Base-by-base conservation (phyloP, 64 coral and sea anemone species). In the Astreopora myriophthalma region DNA sequence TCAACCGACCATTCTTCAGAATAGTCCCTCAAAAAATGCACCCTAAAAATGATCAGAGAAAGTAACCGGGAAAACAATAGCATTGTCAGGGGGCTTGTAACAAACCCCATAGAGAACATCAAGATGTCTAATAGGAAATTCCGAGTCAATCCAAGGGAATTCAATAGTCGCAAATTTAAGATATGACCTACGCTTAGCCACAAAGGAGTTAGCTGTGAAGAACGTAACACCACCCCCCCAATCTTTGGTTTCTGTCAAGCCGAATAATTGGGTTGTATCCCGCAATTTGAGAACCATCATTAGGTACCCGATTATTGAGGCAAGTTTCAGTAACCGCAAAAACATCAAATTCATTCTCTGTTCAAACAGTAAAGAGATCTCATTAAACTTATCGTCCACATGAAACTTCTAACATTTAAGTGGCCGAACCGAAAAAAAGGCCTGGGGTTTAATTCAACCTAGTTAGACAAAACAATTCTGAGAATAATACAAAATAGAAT, bases 11-110 rank as follows among this genome's bases (percentile, higher is more conserved):
- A n/a, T n/a, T n/a, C n/a, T n/a, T n/a, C n/a, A n/a, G n/a, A n/a
- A n/a, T n/a, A n/a, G n/a, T n/a, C n/a, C n/a, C n/a, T n/a, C n/a
- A n/a, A n/a, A n/a, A n/a, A n/a, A n/a, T n/a, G n/a, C n/a, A n/a
- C n/a, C n/a, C 37, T 76, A 5, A 76, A 58, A 58, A 16, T 37
- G 3, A 17, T 73, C 22, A 26, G 25, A 32, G 69, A 73, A 73
- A 73, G n/a, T 73, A 73, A 25, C 69, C n/a, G 25, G 69, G 34
- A n/a, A 73, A 73, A 73, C 69, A 73, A 17, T 73, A 19, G n/a
- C 69, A 73, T 73, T 73, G 24, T 73, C 69, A 73, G 69, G 69
- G 20, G 69, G 23, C 69, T n/a, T 73, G 69, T 73, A 73, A 73
- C 69, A 73, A 73, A 73, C 3, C 27, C 69, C 69, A 73, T n/a